Evolutionary conservation across 2,113 vertebrate genomes (phyloP).

Genomic region (Megaceryle maxima): DNA sequence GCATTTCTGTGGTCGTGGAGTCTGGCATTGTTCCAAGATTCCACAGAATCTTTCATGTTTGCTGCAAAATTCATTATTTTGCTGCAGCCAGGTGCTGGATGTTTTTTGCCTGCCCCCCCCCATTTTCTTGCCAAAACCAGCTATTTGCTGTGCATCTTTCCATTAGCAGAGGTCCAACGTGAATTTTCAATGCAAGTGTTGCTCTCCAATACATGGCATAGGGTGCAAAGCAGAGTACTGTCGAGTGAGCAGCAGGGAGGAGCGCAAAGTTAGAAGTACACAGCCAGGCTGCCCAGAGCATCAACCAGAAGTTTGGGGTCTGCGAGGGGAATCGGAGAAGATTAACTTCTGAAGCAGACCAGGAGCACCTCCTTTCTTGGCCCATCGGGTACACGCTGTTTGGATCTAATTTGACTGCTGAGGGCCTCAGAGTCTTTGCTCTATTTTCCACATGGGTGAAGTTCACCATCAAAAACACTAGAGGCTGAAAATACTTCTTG

Average conservation of each 20-base stretch:
- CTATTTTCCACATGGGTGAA: slow-evolving; percentile 57
- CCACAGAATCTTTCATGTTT: slow-evolving; percentile 61
- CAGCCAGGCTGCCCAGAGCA: not conserved
- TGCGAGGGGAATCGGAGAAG: not conserved
- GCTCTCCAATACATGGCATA: rapidly evolving
- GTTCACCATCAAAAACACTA: not conserved
- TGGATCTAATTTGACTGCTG: slow-evolving; percentile 16
- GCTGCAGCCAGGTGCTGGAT: slow-evolving; percentile 61
- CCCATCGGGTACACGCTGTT: not conserved
- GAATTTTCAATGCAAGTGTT: not conserved
- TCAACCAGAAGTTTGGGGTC: not conserved
- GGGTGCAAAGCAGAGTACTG: not conserved
- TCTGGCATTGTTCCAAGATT: slow-evolving; percentile 60
- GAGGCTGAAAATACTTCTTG: not conserved
- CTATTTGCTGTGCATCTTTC: not conserved
- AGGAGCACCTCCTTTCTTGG: slow-evolving; percentile 45
- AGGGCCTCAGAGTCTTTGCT: not conserved
- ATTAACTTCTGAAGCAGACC: slow-evolving; percentile 19
- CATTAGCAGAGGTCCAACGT: not conserved
- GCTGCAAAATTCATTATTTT: slow-evolving; percentile 71
- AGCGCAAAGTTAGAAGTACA: not conserved
- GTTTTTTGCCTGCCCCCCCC: not conserved
- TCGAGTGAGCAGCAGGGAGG: not conserved
- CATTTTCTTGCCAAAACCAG: slow-evolving; percentile 9
- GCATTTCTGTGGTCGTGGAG: slow-evolving; percentile 67